A percentile compares a stretch with the other conserved stretches of the same genome.
Evolutionary conservation across 2,113 vertebrate species (phyloP).

Genomic region (Nesoenas mayeri): DNA sequence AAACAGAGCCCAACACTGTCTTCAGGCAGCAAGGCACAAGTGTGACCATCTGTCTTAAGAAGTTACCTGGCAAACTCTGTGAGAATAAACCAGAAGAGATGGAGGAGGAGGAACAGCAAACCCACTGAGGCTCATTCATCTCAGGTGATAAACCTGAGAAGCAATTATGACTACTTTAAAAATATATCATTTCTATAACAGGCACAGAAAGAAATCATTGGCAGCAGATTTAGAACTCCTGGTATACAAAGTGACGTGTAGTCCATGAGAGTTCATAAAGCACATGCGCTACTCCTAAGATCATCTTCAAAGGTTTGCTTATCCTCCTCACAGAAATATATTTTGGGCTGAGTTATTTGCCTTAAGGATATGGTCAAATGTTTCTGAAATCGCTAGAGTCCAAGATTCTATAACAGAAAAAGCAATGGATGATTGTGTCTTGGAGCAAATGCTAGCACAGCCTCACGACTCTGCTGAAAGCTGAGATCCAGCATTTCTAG

Average conservation of each 20-base stretch:
- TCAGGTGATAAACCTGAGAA: neutral
- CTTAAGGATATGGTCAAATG: neutral
- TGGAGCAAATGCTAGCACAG: neutral
- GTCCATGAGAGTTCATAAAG: neutral
- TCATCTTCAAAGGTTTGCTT: neutral
- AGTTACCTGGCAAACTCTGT: neutral
- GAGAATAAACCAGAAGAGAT: neutral
- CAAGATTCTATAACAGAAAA: neutral
- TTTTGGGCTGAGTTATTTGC: neutral
- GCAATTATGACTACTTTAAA: neutral
- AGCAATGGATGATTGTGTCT: neutral
- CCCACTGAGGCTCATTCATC: neutral
- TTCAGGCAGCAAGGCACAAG: neutral
- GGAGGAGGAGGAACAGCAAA: neutral
- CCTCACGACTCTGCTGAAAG: neutral
- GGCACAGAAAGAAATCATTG: neutral
- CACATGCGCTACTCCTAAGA: neutral
- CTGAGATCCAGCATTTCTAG: neutral
- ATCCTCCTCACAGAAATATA: neutral
- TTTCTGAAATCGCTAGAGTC: neutral
- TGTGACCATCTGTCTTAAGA: neutral
- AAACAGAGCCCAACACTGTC: neutral
- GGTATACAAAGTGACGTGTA: neutral
- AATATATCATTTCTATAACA: neutral
- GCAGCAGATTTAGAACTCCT: neutral